Evolutionary conservation across 2,113 vertebrate genomes (phyloP).

Genomic region (Chaetodon auriga): DNA sequence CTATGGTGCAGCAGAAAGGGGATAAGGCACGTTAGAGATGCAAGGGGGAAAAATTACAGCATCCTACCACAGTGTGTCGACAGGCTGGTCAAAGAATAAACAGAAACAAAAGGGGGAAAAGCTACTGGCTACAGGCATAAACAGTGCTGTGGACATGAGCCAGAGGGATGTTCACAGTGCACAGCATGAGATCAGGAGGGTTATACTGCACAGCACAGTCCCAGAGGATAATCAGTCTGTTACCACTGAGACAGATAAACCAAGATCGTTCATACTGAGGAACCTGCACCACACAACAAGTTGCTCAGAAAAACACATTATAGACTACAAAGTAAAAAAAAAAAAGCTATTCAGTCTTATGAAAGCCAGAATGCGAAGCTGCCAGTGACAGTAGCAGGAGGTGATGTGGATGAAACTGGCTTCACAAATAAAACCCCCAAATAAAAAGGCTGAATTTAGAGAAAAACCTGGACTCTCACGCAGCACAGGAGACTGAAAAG

Average conservation of each 20-base stretch:
- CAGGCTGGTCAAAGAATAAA: background rate
- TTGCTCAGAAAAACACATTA: background rate
- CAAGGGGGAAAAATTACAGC: background rate
- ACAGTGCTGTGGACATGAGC: too few relatives aligned
- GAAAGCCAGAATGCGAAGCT: background rate
- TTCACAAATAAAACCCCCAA: constrained; percentile 17
- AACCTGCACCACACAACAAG: background rate
- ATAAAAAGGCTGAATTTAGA: constrained; percentile 10
- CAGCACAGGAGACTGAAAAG: background rate
- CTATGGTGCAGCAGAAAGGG: background rate
- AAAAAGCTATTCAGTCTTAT: background rate
- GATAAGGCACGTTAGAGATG: background rate
- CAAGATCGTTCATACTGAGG: background rate
- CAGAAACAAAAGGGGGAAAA: background rate
- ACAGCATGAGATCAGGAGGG: too few relatives aligned
- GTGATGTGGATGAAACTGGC: background rate
- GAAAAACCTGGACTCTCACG: constrained; percentile 8
- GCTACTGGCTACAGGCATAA: too few relatives aligned
- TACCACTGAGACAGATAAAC: background rate
- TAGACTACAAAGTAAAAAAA: background rate
- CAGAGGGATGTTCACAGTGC: too few relatives aligned
- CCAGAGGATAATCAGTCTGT: background rate
- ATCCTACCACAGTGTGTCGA: background rate
- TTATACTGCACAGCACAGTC: background rate
- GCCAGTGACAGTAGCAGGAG: background rate